Percentiles rank a stretch among this genome's conserved stretches.
Conservation (phyloP, 2,113 vertebrate genomes). For the Ramphastos sulfuratus region DNA sequence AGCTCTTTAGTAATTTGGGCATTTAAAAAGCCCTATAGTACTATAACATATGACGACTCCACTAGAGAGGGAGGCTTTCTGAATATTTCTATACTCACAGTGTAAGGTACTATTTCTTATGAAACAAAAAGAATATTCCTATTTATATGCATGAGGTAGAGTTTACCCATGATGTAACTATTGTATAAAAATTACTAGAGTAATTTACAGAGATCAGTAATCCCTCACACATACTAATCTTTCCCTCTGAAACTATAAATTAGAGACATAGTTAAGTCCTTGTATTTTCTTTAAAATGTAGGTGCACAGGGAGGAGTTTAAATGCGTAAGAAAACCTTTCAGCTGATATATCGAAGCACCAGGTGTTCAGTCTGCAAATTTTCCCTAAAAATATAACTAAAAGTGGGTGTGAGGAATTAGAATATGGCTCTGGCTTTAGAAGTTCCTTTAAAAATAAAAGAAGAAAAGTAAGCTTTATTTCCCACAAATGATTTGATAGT, state of each 20-base stretch:
- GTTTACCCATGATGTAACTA: not conserved
- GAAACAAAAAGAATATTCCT: not conserved
- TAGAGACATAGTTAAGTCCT: conserved; percentile 23
- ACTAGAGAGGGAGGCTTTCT: not conserved
- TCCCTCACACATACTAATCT: conserved; percentile 46
- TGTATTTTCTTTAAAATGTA: conserved; percentile 33
- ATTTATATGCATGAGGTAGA: not conserved
- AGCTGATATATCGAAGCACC: not conserved
- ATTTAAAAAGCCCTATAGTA: not conserved
- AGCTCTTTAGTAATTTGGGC: not conserved
- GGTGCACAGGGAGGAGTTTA: conserved; percentile 22
- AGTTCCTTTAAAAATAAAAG: not conserved
- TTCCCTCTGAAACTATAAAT: conserved; percentile 29
- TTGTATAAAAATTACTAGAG: not conserved
- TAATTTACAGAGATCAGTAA: conserved; percentile 28
- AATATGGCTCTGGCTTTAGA: conserved; percentile 1
- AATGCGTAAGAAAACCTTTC: conserved; percentile 48
- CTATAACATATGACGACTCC: not conserved
- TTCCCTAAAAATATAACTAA: conserved; percentile 3
- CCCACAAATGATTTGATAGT: conserved; percentile 49
- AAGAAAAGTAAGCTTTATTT: conserved; percentile 57
- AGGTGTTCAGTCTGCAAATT: conserved; percentile 43
- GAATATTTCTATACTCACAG: not conserved
- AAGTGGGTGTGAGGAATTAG: not conserved
- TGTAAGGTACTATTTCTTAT: not conserved